Base-by-base conservation (phyloP, 2,888 invertebrate species). In the Rhyacophila evoluta region DNA sequence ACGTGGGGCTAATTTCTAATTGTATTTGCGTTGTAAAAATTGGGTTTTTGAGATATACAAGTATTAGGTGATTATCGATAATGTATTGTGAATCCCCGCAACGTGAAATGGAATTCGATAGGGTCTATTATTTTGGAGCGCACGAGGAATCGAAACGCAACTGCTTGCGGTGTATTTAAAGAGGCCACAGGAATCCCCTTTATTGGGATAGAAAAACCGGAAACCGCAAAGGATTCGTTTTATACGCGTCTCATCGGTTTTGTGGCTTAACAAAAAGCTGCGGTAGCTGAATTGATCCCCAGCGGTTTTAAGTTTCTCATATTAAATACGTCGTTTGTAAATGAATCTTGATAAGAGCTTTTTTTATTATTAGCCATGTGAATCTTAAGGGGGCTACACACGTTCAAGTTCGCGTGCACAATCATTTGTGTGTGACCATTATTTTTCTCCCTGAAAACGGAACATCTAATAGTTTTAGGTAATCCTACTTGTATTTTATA, bases 171-270 rank as follows among this genome's bases (percentile, higher is more conserved):
- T 55, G 55, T 55, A 15, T 15, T 69, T 33, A 69, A 28, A 69
- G 69, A 28, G 69, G 33, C 69, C 69, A 33, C 69, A 69, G 28
- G 33, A 55, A 29, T 12, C 69, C 69, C 33, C 33, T 69, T 33
- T 69, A 69, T 69, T 28, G 69, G 69, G 33, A 69, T 69, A 28
- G 69, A 29, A 69, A 69, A 69, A 69, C 28, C 69, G 69, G 69
- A 69, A 69, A 69, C 69, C 69, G 69, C 69, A 69, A 33, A 29
- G 69, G 69, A 28, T 29, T 28, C 28, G 33, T 28, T 41, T 69
- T 12, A 33, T 69, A 28, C 69, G 12, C 28, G 29, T 55, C 19
- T 19, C 8, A 19, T 6, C 55, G 55, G 55, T 55, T 55, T 55
- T 55, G 55, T 19, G 55, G 55, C 55, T 55, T 55, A 55, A 55